Base-by-base conservation (phyloP, 2,888 invertebrate genomes). In the Andrena chrysosceles region DNA sequence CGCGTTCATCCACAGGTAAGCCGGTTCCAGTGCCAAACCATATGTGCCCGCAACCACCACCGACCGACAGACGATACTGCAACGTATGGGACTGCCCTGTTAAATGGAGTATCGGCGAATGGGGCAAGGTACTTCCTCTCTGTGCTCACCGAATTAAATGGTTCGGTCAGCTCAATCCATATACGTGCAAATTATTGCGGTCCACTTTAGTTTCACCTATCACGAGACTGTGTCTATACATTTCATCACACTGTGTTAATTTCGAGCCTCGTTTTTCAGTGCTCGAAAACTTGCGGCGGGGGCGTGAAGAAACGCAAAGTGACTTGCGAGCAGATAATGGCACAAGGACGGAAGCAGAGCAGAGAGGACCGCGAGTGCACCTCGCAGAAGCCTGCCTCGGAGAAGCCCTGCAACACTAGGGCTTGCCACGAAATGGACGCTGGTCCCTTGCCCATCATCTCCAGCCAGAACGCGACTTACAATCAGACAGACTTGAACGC, bases 11-110 rank as follows among this genome's bases (percentile, higher is more conserved):
- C 1, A 97, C 97, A 16, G 97, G 97, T 52, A 98, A 98, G 93
- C 97, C 98, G 0, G 97, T 99, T 84, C 96, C 98, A 10, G 97
- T 99, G n/a, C 98, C 99, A 0, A 98, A 97, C 94, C 97, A 97
- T 92, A 97, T 98, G 97, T 98, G 99, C 91, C 98, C 98, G 0
- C 97, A 97, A 91, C 98, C 98, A 0, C 97, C 97, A 0, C 99
- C 99, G 0, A 96, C 97, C 0, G 98, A 98, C 92, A 95, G 98
- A 0, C 98, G 98, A 94, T 97, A 97, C 93, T 99, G 99, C 95
- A 98, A 98, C 93, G 97, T 98, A 0, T 95, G 98, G 77, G 98
- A 99, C 94, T 99, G 99, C 91, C 98, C 98, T 0, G 97, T 98
- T 0, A 95, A 96, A 84, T 99, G 99, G 99, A 97, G 97, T 87